Base-by-base conservation (phyloP, 2,113 vertebrate genomes). In the Crypturellus undulatus region DNA sequence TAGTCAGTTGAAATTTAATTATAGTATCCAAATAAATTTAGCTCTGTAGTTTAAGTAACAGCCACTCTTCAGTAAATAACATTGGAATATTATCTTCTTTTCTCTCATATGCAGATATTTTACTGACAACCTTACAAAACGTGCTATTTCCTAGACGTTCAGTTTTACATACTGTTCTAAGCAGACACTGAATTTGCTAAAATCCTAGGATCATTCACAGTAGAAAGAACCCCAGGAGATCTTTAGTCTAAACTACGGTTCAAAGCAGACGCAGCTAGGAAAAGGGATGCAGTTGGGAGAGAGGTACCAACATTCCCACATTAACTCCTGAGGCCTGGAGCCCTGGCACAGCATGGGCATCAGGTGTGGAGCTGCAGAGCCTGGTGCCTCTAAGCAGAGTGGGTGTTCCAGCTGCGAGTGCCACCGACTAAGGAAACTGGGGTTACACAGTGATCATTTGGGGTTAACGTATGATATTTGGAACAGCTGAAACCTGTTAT, bases 401-500 rank as follows among this genome's bases (percentile, higher is more conserved):
- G 95, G 85, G 90, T 94, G 94, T 97, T 97, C 94, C 85, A 71
- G 81, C 87, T 91, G 87, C 65, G 5, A 75, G 77, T 73, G 78
- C 91, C 64, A 9, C 40, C 49, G 79, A 87, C 93, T 95, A 91
- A 95, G 86, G 92, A 96, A 95, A 90, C 70, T 87, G 68, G 96
- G 96, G 95, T 96, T 95, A 96, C 1, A 94, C 94, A 96, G 90
- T 4, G 25, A 97, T 97, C 96, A 79, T 87, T 97, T 97, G 93
- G 94, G 96, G 95, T 97, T 97, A 97, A 94, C 10, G 85, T 89
- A 92, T 96, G 96, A 97, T 97, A 97, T 96, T 96, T 97, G 85
- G 71, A 97, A 98, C 97, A 98, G 98, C 96, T 97, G 97, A 98
- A 97, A 98, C 97, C 94, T 95, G 96, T 98, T 98, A 98, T 98